A percentile compares a stretch with the other conserved stretches of the same genome.
These are phyloP conservation scores for Lithobates pipiens DNA, from an alignment of 2,797 vertebrate species.

Conservation along the genomic window DNA sequence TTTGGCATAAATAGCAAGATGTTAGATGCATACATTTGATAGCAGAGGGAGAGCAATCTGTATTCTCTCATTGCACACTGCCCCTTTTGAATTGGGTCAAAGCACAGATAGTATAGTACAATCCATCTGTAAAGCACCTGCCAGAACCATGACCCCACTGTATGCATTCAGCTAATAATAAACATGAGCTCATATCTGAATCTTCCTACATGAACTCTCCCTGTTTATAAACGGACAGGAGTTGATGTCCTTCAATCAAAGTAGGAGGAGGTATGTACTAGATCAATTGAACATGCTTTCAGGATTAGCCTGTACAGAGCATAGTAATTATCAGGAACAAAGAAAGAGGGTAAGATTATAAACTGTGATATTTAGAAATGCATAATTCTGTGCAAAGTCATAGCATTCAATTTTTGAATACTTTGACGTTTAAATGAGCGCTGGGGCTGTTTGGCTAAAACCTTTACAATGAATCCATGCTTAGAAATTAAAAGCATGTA, in stretches of 20 bases:
- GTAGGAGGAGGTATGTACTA: background rate
- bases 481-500: background rate
- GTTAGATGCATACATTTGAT: background rate
- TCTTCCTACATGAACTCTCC: background rate
- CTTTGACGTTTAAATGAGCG: background rate
- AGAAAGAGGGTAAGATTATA: background rate
- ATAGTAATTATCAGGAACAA: background rate
- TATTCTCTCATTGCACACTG: background rate
- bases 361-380: background rate
- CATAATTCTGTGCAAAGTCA: background rate
- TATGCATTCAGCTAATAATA: constrained; percentile 21
- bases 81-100: constrained; percentile 1
- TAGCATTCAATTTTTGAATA: background rate
- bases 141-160: constrained; percentile 14
- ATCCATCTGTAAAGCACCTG: constrained; percentile 12
- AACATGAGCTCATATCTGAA: constrained; percentile 5
- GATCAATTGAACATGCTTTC: background rate
- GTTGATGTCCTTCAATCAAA: background rate
- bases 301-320: background rate
- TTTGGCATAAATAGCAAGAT: background rate
- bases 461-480: background rate
- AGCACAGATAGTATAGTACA: background rate
- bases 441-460: background rate
- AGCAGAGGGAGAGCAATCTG: background rate
- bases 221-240: background rate